These are phyloP conservation scores for Botia almorhae DNA, from an alignment of 2,797 vertebrate species.

Conservation along the genomic window DNA sequence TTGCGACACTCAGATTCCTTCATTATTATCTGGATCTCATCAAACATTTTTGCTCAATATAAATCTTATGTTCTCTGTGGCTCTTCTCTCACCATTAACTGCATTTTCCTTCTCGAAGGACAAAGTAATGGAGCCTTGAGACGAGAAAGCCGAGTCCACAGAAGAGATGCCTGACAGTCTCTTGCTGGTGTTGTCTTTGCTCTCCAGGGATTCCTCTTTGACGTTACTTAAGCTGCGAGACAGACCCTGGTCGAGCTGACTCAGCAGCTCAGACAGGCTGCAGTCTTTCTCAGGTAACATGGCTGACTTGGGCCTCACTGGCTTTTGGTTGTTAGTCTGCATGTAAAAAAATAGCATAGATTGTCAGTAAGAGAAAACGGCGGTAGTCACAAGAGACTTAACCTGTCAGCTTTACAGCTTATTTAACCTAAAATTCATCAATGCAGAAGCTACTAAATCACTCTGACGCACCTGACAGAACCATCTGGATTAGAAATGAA, in stretches of 20 bases:
- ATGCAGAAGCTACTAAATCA: background rate
- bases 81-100: conserved; percentile 75
- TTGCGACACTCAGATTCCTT: background rate
- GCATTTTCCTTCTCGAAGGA: conserved; percentile 93
- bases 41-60: background rate
- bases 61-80: too few species aligned
- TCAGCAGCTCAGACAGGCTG: conserved; percentile 92
- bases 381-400: background rate
- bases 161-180: conserved; percentile 95
- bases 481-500: background rate
- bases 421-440: too few species aligned
- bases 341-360: conserved; percentile 34
- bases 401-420: background rate
- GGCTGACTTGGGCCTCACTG: conserved; percentile 80
- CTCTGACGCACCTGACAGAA: background rate
- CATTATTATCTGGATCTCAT: background rate
- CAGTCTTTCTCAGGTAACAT: conserved; percentile 88
- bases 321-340: conserved; percentile 71
- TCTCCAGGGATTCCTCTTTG: conserved; percentile 87
- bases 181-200: conserved; percentile 86
- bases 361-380: conserved; percentile 11
- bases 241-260: conserved; percentile 92
- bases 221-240: conserved; percentile 88
- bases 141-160: conserved; percentile 97
- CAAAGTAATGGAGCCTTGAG: conserved; percentile 92